phyloP scores from a whole-genome alignment of 1,140 invertebrate species.

The Andricus grossulariae region DNA sequence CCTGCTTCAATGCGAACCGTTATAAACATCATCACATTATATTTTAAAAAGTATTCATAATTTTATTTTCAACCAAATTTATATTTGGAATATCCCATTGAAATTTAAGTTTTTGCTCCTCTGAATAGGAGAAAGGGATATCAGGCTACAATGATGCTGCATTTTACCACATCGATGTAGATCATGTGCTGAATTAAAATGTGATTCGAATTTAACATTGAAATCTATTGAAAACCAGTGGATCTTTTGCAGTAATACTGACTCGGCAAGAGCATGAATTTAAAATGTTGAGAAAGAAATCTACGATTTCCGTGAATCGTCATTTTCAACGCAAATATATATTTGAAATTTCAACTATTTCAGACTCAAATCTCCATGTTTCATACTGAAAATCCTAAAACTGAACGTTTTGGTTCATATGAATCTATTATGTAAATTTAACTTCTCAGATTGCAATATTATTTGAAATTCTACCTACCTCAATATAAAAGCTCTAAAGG shows the following conservation, averaged over 20 bases:
- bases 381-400: constrained; percentile 32
- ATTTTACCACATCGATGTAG: background rate
- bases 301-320: constrained; percentile 52
- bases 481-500: too few species aligned
- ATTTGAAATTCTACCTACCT: background rate
- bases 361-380: constrained; percentile 43
- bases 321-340: constrained; percentile 37
- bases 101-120: background rate
- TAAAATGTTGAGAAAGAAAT: constrained; percentile 47
- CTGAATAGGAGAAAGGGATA: background rate
- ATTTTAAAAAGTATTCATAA: background rate
- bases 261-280: constrained; percentile 59
- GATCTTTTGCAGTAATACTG: constrained; percentile 22
- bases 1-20: too few species aligned
- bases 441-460: background rate
- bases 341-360: constrained; percentile 28
- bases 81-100: background rate
- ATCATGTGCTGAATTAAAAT: constrained; percentile 34
- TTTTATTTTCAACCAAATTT: background rate
- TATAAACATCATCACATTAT: too few species aligned
- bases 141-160: background rate
- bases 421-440: background rate
- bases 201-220: constrained; percentile 33
- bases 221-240: constrained; percentile 27
- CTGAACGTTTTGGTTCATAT: background rate